Base-by-base conservation (phyloP, 2,113 vertebrate genomes). In the Eptesicus fuscus region DNA sequence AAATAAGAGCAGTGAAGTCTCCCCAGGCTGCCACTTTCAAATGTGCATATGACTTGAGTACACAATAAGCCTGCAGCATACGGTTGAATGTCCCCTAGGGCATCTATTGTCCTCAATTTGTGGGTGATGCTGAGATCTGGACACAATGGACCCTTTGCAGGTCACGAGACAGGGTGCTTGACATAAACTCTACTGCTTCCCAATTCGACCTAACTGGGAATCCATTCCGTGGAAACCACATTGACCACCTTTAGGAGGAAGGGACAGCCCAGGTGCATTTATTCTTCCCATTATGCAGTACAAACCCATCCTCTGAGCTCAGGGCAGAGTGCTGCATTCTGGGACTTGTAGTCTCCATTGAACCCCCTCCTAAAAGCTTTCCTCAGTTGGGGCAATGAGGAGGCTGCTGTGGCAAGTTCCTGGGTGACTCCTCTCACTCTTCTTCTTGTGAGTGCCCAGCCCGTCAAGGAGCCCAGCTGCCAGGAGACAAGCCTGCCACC, bases 251-350 rank as follows among this genome's bases (percentile, higher is more conserved):
- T 82, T 91, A 70, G 28, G 49, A 83, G 16, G 69, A 35, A 96
- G 44, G 53, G n/a, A 90, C 28, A 82, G 42, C 76, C 23, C 56
- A 44, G 10, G 61, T 56, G 32, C 42, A 92, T 84, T 84, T 77
- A 67, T 84, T 90, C 84, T 53, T 83, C 73, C 74, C 83, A 47
- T 49, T 8, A 95, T 88, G 56, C 37, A 91, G 20, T 73, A 74
- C 44, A 96, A 93, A 91, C 17, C 63, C 35, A 79, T 77, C 17
- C 78, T 95, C 69, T 74, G 80, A 82, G n/a, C 53, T 93, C 69
- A 97, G 49, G 84, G 56, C 42, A 88, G n/a, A 85, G 40, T 59
- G 56, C 42, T 91, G n/a, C 79, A 89, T 96, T 92, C 90, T 97
- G 90, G 95, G 73, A 92, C 56, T 95, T 80, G 84, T 76, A 92